Conservation (phyloP, 2,113 vertebrate genomes). For the Furnarius figulus region DNA sequence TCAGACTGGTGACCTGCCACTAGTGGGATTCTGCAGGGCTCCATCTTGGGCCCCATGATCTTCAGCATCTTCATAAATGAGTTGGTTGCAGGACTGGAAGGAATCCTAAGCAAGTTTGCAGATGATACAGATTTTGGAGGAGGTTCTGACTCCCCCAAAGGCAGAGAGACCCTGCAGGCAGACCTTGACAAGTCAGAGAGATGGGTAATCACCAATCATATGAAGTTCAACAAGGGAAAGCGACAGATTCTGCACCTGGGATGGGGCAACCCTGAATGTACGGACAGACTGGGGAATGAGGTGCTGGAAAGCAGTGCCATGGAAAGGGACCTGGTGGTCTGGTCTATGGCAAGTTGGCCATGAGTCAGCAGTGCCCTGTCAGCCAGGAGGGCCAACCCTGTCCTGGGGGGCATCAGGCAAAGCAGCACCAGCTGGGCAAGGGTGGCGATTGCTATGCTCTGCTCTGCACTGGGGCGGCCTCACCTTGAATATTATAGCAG, state of each 20-base stretch:
- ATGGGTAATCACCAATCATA: background rate
- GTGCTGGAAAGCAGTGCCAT: background rate
- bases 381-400: background rate
- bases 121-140: background rate
- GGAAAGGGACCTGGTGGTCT: background rate
- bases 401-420: background rate
- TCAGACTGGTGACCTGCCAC: background rate
- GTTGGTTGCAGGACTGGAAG: background rate
- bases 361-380: background rate
- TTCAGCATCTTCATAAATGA: background rate
- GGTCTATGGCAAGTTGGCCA: background rate
- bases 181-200: background rate
- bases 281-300: background rate
- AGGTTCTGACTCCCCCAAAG: background rate
- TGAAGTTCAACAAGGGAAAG: background rate
- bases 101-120: background rate
- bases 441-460: background rate
- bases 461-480: background rate
- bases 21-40: background rate
- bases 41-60: background rate
- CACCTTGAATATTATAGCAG: background rate
- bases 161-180: background rate
- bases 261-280: background rate
- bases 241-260: background rate
- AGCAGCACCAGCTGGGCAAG: background rate